Base-by-base conservation (phyloP, 2,888 invertebrate species). In the Chromoteleia sp. region DNA sequence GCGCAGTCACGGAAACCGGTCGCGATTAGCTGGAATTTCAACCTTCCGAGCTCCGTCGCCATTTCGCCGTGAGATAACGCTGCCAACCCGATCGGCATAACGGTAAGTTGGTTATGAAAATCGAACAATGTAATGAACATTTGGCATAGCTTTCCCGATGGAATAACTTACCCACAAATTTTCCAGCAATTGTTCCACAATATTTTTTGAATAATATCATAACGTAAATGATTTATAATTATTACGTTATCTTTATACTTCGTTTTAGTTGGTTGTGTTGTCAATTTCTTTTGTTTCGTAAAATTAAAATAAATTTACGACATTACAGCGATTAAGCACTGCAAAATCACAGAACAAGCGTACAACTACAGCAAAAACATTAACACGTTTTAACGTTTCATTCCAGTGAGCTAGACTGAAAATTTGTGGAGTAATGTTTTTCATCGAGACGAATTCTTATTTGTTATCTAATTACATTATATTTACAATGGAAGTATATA, bases 51-150 rank as follows among this genome's bases (percentile, higher is more conserved):
- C 25, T 25, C 6, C 52, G 21, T 6, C 15, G 21, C 5, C n/a
- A 1, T 19, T 12, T 17, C 15, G 10, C 36, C 43, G 15, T 56
- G 14, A 67, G 14, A n/a, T 7, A 10, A 21, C 7, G 41, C 36
- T 68, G 19, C 2, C 29, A 25, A 33, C 25, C 7, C 2, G 33
- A 41, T 12, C 45, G 39, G 41, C 48, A 39, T 56, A 65, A 70
- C 41, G 41, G 50, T 65, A 15, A 70, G 45, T 73, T 78, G 59
- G 59, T 67, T 79, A 74, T 68, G 79, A 73, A 79, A 67, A 79
- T 79, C 79, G 79, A 74, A 79, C 79, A 68, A 71, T 65, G 74
- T 63, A 79, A 74, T 79, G 79, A 79, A 79, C 79, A 73, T 74
- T 79, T 79, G 79, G 79, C 74, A 43, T 68, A 67, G 52, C 52